Evolutionary conservation across 1,140 invertebrate genomes (phyloP), one percentile per base, ranked within the genome.

Genomic region (Centruroides sculpturatus): DNA sequence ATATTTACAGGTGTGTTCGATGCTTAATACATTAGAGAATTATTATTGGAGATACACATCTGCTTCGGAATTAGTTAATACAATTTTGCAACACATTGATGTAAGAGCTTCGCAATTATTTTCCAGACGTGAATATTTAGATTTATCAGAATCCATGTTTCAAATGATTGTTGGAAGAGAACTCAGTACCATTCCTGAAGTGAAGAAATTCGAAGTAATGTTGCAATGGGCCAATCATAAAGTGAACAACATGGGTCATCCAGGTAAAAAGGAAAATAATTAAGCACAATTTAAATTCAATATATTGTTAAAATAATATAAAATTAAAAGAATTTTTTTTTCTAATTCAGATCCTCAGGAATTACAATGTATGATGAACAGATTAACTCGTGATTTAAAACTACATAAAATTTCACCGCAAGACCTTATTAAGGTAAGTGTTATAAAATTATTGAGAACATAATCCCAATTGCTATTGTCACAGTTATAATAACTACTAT

Each of bases 21-120:
- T 95, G 91, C 78, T 94, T 35, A 88, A 86, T 74, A 86, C 87
- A 35, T 76, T 95, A 66, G 91, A 94, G 73, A 94, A 93, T 73
- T 94, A 94, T 73, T 93, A 91, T 72, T 94, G 91, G 90, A 81
- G 91, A 53, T 95, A 95, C 72, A 92, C 88, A 36, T 92, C 89
- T 52, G 91, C 90, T 47, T 89, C 87, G 4, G 89, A 94, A 73
- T 74, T 95, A 64, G 89, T 94, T 56, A 93, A 93, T 72, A 92
- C 93, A 86, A 94, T 94, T 63, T 75, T 94, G 41, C 85, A 86
- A 9, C 94, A 91, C 73, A 84, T 91, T 5, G 90, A 94, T 73
- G 86, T 87, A 55, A 78, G 88, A 68, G 87, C 89, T 35, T 70
- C 72, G 23, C 80, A 88, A 66, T 76, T 94, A 23, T 93, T 94